A percentile compares a stretch with the other conserved stretches of the same genome.
Evolutionary conservation across 2,888 invertebrate genomes (phyloP).

Genomic region (Myopa tessellatipennis): DNA sequence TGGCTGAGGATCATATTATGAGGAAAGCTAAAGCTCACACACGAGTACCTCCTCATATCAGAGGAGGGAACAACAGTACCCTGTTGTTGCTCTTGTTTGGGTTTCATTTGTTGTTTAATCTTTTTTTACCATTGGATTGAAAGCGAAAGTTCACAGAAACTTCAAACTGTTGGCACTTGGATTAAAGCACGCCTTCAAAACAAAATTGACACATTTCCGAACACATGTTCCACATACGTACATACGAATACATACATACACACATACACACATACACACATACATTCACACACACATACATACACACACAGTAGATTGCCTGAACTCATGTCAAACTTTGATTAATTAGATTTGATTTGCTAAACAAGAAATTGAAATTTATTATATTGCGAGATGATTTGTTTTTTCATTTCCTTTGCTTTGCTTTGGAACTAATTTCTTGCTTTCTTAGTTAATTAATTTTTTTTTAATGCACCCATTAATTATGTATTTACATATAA

Average conservation of each 20-base stretch:
- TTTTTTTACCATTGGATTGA: not conserved
- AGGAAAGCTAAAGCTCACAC: not conserved
- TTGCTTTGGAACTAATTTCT: too few relatives aligned
- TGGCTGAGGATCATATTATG: not conserved
- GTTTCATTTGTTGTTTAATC: not conserved
- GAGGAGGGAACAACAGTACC: too few relatives aligned
- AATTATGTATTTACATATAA: too few relatives aligned
- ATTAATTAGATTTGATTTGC: constrained; percentile 2
- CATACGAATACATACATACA: not conserved
- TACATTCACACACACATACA: not conserved
- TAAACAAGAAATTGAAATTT: not conserved
- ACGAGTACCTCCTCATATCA: not conserved
- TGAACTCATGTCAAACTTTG: not conserved
- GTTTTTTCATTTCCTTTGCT: too few relatives aligned
- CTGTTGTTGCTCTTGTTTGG: not conserved
- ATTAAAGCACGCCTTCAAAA: not conserved
- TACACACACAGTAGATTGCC: not conserved
- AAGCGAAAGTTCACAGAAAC: constrained; percentile 23
- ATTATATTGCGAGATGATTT: not conserved
- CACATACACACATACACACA: not conserved
- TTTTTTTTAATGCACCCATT: too few relatives aligned
- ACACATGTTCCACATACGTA: not conserved
- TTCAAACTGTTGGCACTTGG: not conserved
- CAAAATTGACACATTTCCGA: not conserved
- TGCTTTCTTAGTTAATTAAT: too few relatives aligned